Evolutionary conservation across 2,113 vertebrate species (phyloP), one percentile per base, ranked within the genome.

Genomic region (Polyodon spathula): DNA sequence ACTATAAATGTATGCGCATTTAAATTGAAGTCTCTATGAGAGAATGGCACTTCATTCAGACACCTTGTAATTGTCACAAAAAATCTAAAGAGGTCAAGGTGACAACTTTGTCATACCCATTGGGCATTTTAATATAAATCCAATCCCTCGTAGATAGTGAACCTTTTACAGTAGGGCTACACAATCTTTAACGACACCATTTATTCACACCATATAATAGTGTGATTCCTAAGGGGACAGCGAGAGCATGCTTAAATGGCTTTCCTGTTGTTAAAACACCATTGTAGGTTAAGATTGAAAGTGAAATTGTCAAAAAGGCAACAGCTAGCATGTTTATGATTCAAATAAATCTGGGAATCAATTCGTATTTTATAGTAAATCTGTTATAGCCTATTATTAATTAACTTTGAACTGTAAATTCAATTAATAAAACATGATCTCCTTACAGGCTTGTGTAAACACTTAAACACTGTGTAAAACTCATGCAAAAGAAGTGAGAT

Each of bases 61-160:
- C 70, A 74, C 68, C 64, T 63, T 72, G 70, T 74, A 64, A 66
- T 66, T 66, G 73, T 68, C 65, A 68, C 54, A 72, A 69, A 64
- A 61, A 68, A 65, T 68, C 71, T 56, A 62, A 58, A 54, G 37
- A 6, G 52, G 65, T 56, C 56, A 66, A 64, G 60, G 60, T 58
- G 63, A 67, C 67, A 59, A 68, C 71, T 69, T 56, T 67, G 57
- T 66, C 37, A 38, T 17, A 42, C 40, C 39, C 14, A 43, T 39
- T 42, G 57, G 40, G 39, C 57, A 58, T 58, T 43, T 58, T 58
- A 43, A 58, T 58, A 16, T 41, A 58, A 43, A 42, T 58, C 57
- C 57, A 43, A 55, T 55, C 8, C 17, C 37, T 55, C 27, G 37
- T 55, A 37, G 53, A 37, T n/a, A 10, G 53, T 17, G 17, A 55